Evolutionary conservation across 2,888 invertebrate species (phyloP), one percentile per base, ranked within the genome.

Genomic region (Halictus quadricinctus): DNA sequence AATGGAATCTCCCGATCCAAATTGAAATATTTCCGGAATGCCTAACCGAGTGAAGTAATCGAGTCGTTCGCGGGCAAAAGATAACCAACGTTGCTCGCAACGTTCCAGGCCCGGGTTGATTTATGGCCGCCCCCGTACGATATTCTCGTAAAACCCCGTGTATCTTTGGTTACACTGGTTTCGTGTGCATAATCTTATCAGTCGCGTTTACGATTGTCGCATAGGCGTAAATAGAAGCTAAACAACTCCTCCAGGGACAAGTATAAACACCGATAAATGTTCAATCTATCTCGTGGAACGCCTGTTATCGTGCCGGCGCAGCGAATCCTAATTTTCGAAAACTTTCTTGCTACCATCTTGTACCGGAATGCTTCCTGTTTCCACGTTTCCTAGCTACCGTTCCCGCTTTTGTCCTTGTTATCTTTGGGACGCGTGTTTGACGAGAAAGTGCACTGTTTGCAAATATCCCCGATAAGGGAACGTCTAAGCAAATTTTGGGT

Each of bases 41-140:
- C n/a, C 66, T 36, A 21, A 29, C 29, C 54, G 8, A 7, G 21
- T 46, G 60, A 29, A 79, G 50, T 72, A 78, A 69, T 80, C 76
- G 76, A 76, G 36, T 41, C 25, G 64, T 78, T 87, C 58, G 76
- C 25, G 46, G 75, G 72, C 46, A 64, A 66, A 76, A 81, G 83
- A 87, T 79, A 77, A 73, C 18, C 86, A 77, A 64, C 66, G 73
- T 8, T 72, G 60, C 77, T 74, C 15, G 29, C 64, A 64, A 7
- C 64, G 80, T 80, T 74, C 58, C 79, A 83, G n/a, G 72, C 29
- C 78, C 18, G 18, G 72, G 85, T 93, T 93, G 92, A 94, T 93
- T 93, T 93, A 93, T 91, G 90, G 83, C 89, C 88, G 81, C 86
- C 80, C 84, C 89, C 76, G 81, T 88, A 88, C 87, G 85, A 85